Evolutionary conservation across 2,113 vertebrate species (phyloP), one percentile per base, ranked within the genome.

Genomic region (Lampris megalopsis): DNA sequence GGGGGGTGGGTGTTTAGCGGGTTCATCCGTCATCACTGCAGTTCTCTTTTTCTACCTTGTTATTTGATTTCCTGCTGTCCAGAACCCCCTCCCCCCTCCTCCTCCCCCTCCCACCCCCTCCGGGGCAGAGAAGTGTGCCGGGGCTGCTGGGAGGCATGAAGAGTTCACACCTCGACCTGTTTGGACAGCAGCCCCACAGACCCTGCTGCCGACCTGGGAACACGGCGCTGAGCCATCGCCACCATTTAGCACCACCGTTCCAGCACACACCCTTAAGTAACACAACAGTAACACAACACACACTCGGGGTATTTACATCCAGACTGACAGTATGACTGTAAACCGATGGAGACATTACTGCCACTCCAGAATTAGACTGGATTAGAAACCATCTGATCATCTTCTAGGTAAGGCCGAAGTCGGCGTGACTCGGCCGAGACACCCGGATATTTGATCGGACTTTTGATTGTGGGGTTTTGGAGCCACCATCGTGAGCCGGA

Each of bases 131-230:
- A 90, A 91, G 90, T 90, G 91, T 92, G 92, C 83, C 92, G 3
- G 48, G 68, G 57, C 84, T 88, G 90, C 92, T 40, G 80, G 56
- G 79, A 92, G 68, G 93, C 91, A 90, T 70, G 67, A 92, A 75
- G 77, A 73, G 73, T 90, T 95, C 81, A 79, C 94, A 92, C 95
- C 83, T 91, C 56, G 0, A 64, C 53, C 64, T 95, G 91, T 95
- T 94, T 95, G 83, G 91, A 94, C 93, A 94, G 91, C 86, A 91
- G 93, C 90, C 79, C 4, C 2, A 65, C 3, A 40, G 57, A 59
- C 76, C 66, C 70, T 82, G 10, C 75, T 87, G 87, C 80, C 78
- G 85, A 58, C 84, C 81, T 92, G 90, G 75, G 92, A 93, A 92
- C 66, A 37, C 58, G 9, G 36, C 69, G 59, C 43, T 1, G 0